phyloP scores from a whole-genome alignment of 2,113 vertebrate species.

The Proteles cristata region DNA sequence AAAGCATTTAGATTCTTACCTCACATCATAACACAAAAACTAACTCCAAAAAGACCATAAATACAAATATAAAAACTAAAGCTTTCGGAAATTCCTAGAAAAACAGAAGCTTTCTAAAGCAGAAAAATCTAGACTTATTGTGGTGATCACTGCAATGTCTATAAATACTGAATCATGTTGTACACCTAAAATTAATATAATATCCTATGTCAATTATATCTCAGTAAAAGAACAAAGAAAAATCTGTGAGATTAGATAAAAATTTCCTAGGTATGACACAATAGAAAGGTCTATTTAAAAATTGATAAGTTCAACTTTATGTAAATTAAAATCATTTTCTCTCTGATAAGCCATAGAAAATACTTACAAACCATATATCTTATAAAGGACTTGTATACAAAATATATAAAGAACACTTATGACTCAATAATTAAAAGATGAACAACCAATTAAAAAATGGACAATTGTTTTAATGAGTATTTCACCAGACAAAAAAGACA shows the following conservation, averaged over 20 bases:
- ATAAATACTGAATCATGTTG: background rate
- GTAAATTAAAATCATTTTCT: background rate
- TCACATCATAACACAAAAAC: background rate
- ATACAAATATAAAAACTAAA: background rate
- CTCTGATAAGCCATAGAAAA: background rate
- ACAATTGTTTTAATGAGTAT: background rate
- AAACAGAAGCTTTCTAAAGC: background rate
- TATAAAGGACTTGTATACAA: background rate
- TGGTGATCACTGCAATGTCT: background rate
- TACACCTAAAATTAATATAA: background rate
- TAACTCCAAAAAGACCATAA: background rate
- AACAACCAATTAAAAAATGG: background rate
- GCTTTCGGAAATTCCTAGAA: background rate
- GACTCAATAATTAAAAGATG: background rate
- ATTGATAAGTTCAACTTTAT: background rate
- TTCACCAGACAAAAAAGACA: background rate
- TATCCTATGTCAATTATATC: background rate
- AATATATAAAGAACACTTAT: slow-evolving; percentile 12
- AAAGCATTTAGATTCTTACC: background rate
- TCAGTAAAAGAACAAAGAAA: background rate
- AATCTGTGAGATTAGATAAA: background rate
- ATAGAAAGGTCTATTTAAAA: background rate
- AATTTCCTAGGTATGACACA: background rate
- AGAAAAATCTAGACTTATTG: background rate
- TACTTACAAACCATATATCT: background rate